Evolutionary conservation across 2,113 vertebrate species (phyloP).

Genomic region (Channa argus): DNA sequence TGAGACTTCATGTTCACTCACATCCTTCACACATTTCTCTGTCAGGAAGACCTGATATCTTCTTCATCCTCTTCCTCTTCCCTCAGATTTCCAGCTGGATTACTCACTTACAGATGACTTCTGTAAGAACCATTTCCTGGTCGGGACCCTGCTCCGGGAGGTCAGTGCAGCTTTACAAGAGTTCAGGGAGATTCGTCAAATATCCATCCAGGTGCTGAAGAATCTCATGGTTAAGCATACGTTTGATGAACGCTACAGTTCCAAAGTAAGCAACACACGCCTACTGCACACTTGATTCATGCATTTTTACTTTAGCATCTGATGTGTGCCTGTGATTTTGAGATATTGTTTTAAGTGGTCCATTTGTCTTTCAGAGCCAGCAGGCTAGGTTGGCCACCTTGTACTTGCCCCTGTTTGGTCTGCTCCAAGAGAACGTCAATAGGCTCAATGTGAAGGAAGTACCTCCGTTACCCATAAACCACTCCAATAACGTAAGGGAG

Average conservation of each 20-base stretch:
- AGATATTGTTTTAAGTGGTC: constrained; percentile 17
- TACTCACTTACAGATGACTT: constrained; percentile 97
- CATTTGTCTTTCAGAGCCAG: constrained; percentile 87
- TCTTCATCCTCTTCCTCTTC: constrained; percentile 37
- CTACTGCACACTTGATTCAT: neutral
- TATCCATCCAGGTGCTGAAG: constrained; percentile 94
- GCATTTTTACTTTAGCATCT: neutral
- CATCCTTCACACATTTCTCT: constrained; percentile 1
- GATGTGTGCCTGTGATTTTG: neutral
- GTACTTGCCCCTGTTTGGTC: constrained; percentile 94
- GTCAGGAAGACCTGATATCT: constrained; percentile 22
- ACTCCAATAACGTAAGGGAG: constrained; percentile 86
- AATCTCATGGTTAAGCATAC: constrained; percentile 97
- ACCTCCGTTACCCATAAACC: constrained; percentile 87
- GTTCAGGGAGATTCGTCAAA: constrained; percentile 92
- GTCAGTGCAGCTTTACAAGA: constrained; percentile 93
- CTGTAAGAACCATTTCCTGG: constrained; percentile 98
- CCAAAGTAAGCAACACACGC: constrained; percentile 84
- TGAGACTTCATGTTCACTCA: neutral
- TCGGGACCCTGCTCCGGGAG: constrained; percentile 93
- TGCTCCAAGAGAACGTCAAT: constrained; percentile 97
- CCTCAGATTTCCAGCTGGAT: constrained; percentile 94
- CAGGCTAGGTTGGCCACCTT: constrained; percentile 95
- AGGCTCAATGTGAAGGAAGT: constrained; percentile 95
- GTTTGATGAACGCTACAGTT: constrained; percentile 93